A percentile compares a stretch with the other conserved stretches of the same genome.
These are phyloP conservation scores for Xiphias gladius DNA, from an alignment of 2,113 vertebrate species.

Conservation along the genomic window DNA sequence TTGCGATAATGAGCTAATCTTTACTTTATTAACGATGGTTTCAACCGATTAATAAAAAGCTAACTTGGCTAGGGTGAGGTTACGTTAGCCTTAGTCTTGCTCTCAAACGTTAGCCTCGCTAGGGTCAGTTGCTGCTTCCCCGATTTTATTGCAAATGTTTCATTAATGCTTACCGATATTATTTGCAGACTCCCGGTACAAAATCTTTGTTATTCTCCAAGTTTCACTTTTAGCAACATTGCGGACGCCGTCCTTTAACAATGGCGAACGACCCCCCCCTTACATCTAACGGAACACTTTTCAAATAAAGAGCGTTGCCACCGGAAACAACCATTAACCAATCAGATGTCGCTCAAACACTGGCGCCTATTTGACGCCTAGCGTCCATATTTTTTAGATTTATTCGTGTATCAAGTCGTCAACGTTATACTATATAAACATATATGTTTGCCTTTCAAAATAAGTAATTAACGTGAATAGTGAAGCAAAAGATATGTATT, in stretches of 20 bases:
- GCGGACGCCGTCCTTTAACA: slow-evolving; percentile 36
- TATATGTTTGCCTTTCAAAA: neutral
- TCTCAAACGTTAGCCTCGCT: neutral
- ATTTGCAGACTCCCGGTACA: rapidly evolving
- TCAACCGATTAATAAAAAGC: slow-evolving; percentile 8
- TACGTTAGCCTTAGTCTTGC: too few relatives aligned
- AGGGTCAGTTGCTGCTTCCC: neutral
- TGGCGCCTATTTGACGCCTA: slow-evolving; percentile 41
- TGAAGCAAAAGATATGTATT: neutral
- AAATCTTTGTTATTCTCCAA: neutral
- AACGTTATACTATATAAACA: rapidly evolving
- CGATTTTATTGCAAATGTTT: neutral
- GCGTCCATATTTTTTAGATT: neutral
- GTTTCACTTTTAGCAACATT: slow-evolving; percentile 23
- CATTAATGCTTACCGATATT: slow-evolving; percentile 41
- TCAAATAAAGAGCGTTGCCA: slow-evolving; percentile 61
- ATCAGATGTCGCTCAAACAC: slow-evolving; percentile 31
- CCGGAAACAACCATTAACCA: slow-evolving; percentile 66
- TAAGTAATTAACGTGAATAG: rapidly evolving
- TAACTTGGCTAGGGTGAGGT: neutral
- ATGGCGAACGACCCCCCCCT: slow-evolving; percentile 8
- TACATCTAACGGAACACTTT: slow-evolving; percentile 57
- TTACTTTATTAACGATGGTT: too few relatives aligned
- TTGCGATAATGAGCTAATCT: rapidly evolving
- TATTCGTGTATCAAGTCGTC: rapidly evolving